phyloP scores from a whole-genome alignment of 2,888 invertebrate species.

The Diadromus collaris region DNA sequence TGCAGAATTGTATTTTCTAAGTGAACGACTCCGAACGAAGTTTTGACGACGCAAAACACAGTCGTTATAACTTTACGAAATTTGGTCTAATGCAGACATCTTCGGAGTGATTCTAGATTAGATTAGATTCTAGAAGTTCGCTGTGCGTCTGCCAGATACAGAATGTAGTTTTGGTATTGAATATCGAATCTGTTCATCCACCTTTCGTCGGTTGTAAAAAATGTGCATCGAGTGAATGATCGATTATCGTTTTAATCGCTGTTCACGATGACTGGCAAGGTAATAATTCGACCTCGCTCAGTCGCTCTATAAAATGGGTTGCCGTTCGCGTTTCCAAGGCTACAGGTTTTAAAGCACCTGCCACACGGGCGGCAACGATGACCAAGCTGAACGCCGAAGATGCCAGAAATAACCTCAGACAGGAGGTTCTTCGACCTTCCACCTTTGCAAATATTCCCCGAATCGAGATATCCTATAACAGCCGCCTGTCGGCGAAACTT shows the following conservation, averaged over 20 bases:
- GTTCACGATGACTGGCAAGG: background rate
- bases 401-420: constrained; percentile 53
- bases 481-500: constrained; percentile 25
- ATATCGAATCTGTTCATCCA: background rate
- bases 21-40: too few relatives aligned
- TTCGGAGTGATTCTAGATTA: too few relatives aligned
- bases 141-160: background rate
- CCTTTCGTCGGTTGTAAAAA: background rate
- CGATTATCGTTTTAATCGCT: background rate
- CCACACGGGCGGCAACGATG: constrained; percentile 29
- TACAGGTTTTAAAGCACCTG: constrained; percentile 17
- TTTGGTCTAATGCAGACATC: too few relatives aligned
- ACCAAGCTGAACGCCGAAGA: constrained; percentile 29
- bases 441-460: constrained; percentile 43
- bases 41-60: too few relatives aligned
- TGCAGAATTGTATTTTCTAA: too few relatives aligned
- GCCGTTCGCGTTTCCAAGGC: background rate
- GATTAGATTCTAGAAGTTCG: too few relatives aligned
- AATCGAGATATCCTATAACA: constrained; percentile 39
- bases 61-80: too few relatives aligned
- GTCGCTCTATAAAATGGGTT: background rate
- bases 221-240: background rate
- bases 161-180: background rate
- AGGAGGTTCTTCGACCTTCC: constrained; percentile 54
- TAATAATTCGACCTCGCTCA: background rate